Percentiles rank a stretch among this genome's conserved stretches.
Conservation (phyloP, 1,140 invertebrate species). For the Agraylea sexmaculata region DNA sequence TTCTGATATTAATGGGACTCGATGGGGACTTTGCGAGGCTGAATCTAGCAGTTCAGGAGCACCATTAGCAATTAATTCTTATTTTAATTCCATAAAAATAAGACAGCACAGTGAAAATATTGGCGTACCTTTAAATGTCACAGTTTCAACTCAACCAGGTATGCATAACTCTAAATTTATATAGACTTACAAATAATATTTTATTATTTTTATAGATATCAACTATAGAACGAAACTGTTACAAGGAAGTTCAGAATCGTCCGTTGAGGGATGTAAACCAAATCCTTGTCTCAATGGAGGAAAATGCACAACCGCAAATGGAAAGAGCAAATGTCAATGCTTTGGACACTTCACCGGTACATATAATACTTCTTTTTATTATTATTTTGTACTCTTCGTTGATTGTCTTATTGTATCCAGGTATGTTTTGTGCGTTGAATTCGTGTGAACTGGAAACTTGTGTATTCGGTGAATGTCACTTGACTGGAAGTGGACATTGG, state of each 20-base stretch:
- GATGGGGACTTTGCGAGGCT: slow-evolving; percentile 48
- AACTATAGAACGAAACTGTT: slow-evolving; percentile 49
- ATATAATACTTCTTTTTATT: slow-evolving; percentile 3
- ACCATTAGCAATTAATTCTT: slow-evolving; percentile 47
- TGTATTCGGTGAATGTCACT: slow-evolving; percentile 53
- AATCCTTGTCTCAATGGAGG: slow-evolving; percentile 58
- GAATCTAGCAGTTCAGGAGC: slow-evolving; percentile 27
- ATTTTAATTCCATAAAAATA: slow-evolving; percentile 46
- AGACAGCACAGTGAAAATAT: slow-evolving; percentile 34
- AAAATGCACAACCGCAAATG: slow-evolving; percentile 42
- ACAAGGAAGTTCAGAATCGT: slow-evolving; percentile 37
- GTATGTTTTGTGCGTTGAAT: slow-evolving; percentile 55
- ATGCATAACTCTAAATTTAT: slow-evolving; percentile 3
- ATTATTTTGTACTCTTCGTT: background rate
- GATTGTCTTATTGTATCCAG: slow-evolving; percentile 28
- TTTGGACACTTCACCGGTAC: slow-evolving; percentile 46
- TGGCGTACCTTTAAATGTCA: slow-evolving; percentile 43
- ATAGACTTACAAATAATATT: background rate
- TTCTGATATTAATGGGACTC: slow-evolving; percentile 51
- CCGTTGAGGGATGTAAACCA: slow-evolving; percentile 51
- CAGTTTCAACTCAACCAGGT: slow-evolving; percentile 21
- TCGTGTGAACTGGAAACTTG: slow-evolving; percentile 61
- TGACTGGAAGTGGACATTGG: slow-evolving; percentile 39
- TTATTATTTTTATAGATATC: slow-evolving; percentile 35
- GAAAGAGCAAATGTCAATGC: slow-evolving; percentile 49